Evolutionary conservation across 1,140 invertebrate species (phyloP).

Genomic region (Periplaneta americana): DNA sequence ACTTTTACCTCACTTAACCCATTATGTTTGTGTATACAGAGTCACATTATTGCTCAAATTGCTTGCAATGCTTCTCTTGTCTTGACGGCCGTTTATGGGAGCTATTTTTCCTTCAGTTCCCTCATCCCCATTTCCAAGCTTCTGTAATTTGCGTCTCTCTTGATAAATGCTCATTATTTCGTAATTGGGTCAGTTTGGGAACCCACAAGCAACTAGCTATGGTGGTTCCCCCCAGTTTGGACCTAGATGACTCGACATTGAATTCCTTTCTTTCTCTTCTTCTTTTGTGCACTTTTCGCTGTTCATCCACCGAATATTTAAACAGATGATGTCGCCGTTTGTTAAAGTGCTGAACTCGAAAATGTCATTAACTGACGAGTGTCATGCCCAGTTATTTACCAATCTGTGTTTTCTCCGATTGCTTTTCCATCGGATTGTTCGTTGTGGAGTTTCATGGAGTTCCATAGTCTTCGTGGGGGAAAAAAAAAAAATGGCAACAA

Average conservation of each 20-base stretch:
- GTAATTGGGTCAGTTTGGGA: background rate
- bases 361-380: too few relatives aligned
- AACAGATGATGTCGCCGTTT: too few relatives aligned
- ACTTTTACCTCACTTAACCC: background rate
- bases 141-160: background rate
- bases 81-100: background rate
- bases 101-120: background rate
- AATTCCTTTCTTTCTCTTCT: background rate
- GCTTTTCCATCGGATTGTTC: too few relatives aligned
- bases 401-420: too few relatives aligned
- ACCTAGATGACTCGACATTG: background rate
- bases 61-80: background rate
- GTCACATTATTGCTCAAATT: background rate
- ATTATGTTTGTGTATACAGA: background rate
- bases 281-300: too few relatives aligned
- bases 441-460: too few relatives aligned
- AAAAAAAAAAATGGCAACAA: too few relatives aligned
- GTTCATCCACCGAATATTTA: too few relatives aligned
- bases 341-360: too few relatives aligned
- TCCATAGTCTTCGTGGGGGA: too few relatives aligned
- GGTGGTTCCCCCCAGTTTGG: background rate
- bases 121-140: background rate
- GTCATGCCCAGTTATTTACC: too few relatives aligned
- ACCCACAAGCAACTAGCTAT: background rate
- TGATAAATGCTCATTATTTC: background rate